Evolutionary conservation across 2,888 invertebrate genomes (phyloP), one percentile per base, ranked within the genome.

Genomic region (Sinohyriopsis cumingii): DNA sequence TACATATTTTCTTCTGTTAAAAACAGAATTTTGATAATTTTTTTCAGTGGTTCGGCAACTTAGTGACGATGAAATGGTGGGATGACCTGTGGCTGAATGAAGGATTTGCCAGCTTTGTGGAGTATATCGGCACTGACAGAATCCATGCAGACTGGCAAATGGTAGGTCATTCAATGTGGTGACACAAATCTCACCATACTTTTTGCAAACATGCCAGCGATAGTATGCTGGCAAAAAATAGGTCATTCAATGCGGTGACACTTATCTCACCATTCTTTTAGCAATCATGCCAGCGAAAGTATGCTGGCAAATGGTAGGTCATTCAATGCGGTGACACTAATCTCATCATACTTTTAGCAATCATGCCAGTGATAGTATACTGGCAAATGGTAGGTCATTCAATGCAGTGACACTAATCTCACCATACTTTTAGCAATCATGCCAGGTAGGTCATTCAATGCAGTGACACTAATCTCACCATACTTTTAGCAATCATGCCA

Each of bases 101-200:
- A 91, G 98, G 97, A 0, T 98, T 98, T 89, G 97, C 97, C 5
- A 93, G 94, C 2, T 98, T 94, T 88, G 95, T 97, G 91, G 94
- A 95, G 89, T 95, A 94, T 72, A 78, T 87, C 18, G 95, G 95
- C 3, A 92, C 94, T 0, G 91, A 94, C 22, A 91, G 94, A 80
- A 91, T 92, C n/a, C 93, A 94, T 63, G 71, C 71, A 28, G 72
- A 79, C 18, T 83, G 81, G 78, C 67, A 75, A 60, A 80, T 81
- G 80, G 84, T 85, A 69, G 72, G 72, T 66, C 24, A 28, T 7
- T 22, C 3, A n/a, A 12, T 24, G n/a, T 20, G 18, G 24, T 22
- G 20, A 45, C 20, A 54, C 5, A 7, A 20, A 61, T 57, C 45
- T 45, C 12, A 45, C 45, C 45, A 12, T 45, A 3, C 45, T 12